Evolutionary conservation across 2,888 invertebrate species (phyloP), one percentile per base, ranked within the genome.

Genomic region (Ametastegia equiseti): DNA sequence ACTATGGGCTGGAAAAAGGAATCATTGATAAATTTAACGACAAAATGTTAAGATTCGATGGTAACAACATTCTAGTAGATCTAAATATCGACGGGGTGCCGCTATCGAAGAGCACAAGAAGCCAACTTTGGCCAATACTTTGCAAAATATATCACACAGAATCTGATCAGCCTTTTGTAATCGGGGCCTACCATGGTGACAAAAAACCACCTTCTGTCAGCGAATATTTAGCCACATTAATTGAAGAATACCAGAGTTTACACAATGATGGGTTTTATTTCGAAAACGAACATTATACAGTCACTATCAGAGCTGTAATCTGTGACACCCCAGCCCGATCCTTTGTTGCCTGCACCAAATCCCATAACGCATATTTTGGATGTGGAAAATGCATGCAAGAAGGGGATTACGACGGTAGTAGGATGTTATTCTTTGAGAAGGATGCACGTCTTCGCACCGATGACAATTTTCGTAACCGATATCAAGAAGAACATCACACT

Each of bases 251-350:
- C n/a, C n/a, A 54, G n/a, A n/a, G n/a, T 6, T n/a, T 54, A n/a
- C 54, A 54, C 54, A 54, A n/a, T 54, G 1, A 54, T n/a, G 54
- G 54, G n/a, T 54, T 54, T n/a, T 1, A 54, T 3, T 54, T 54
- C 54, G n/a, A 54, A 1, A 54, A 54, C n/a, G 6, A 54, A 54
- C 54, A 54, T 54, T 54, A 13, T 19, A 54, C n/a, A 36, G 45
- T 78, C n/a, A 33, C 33, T 36, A 75, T 77, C 39, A 63, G 77
- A 81, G 83, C 81, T 33, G 19, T 85, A 27, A 82, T 84, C 23
- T 86, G 85, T 84, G 86, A 86, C 83, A 82, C 85, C 36, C 86
- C 86, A 45, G 87, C 85, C n/a, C 81, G 82, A 63, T 71, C 84
- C n/a, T 87, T 83, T 80, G 71, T 87, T 2, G 79, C 81, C 15